These are phyloP conservation scores for Botrylloides violaceus DNA, from an alignment of 23 tunicate genomes.

Conservation along the genomic window DNA sequence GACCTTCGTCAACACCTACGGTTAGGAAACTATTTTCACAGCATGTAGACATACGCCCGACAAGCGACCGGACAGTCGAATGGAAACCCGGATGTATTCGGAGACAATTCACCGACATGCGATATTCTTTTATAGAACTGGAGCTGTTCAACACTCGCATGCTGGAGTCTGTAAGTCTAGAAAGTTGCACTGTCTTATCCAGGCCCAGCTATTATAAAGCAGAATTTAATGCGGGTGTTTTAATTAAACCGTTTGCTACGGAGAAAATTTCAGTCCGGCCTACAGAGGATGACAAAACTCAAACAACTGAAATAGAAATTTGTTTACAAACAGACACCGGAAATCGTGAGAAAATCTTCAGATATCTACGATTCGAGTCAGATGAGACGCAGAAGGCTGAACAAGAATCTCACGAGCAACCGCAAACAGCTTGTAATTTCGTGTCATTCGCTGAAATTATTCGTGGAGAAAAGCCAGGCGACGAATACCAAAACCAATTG, in stretches of 20 bases:
- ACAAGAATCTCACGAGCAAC: neutral
- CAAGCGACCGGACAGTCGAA: neutral
- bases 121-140: neutral
- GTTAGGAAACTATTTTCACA: neutral
- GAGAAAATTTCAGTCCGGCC: neutral
- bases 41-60: neutral
- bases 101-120: neutral
- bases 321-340: neutral
- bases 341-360: neutral
- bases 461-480: constrained; percentile 8
- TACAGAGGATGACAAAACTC: neutral
- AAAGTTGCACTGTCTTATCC: neutral
- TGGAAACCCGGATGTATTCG: neutral
- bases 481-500: neutral
- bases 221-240: neutral
- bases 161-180: neutral
- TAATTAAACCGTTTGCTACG: neutral
- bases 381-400: neutral
- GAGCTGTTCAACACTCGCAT: neutral
- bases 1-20: neutral
- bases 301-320: constrained; percentile 5
- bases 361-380: constrained; percentile 4
- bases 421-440: neutral
- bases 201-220: neutral
- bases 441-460: neutral